phyloP scores from a whole-genome alignment of 1,140 invertebrate genomes.

The Caenorhabditis elegans region WBcel235 BX284606.5:10546001-10546500 shows the following conservation, averaged over 20 bases:
- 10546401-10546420: conserved; percentile 65
- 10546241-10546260: conserved; percentile 64
- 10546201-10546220: conserved; percentile 42
- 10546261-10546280: conserved; percentile 59
- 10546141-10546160: not conserved
- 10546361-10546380: conserved; percentile 58
- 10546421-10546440: conserved; percentile 60
- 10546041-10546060: not conserved
- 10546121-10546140: conserved; percentile 10
- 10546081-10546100: conserved; percentile 49
- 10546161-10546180: conserved; percentile 35
- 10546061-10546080: not conserved
- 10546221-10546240: conserved; percentile 59
- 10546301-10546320: conserved; percentile 9
- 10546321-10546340: conserved; percentile 55
- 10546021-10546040: not conserved
- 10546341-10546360: conserved; percentile 61
- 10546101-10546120: conserved; percentile 46
- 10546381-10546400: conserved; percentile 64
- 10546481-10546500: too few relatives aligned
- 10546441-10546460: conserved; percentile 48
- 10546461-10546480: too few relatives aligned
- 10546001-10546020: not conserved
- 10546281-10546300: conserved; percentile 56
- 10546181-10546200: conserved; percentile 42